Percentiles rank a stretch among this genome's conserved stretches.
Conservation (phyloP, 2,888 invertebrate species). For the Bruchidius siliquastri region DNA sequence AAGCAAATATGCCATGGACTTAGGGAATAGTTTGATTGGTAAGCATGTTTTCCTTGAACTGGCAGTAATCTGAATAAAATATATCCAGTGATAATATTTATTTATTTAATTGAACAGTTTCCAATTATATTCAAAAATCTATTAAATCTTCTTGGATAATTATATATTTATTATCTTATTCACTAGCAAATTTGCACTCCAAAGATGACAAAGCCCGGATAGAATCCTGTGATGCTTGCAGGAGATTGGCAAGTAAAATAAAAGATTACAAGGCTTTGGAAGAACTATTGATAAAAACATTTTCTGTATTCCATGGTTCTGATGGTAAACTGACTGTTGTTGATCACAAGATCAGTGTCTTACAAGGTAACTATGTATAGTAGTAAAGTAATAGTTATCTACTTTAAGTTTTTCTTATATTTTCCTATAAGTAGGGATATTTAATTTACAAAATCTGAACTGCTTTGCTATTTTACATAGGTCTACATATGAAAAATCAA, state of each 20-base stretch:
- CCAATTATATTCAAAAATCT: too few species aligned
- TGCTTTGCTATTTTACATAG: too few species aligned
- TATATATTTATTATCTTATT: background rate
- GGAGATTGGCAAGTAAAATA: conserved; percentile 67
- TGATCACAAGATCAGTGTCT: conserved; percentile 81
- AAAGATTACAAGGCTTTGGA: conserved; percentile 62
- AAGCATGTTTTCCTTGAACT: too few species aligned
- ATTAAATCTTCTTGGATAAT: background rate
- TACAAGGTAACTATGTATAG: conserved; percentile 58
- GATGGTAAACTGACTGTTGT: conserved; percentile 87
- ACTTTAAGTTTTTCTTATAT: too few species aligned
- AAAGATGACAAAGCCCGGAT: conserved; percentile 74
- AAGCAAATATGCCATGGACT: conserved; percentile 69
- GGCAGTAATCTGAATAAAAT: too few species aligned
- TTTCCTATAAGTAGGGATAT: too few species aligned
- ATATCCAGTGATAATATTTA: background rate
- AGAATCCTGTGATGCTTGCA: conserved; percentile 70
- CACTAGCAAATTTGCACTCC: conserved; percentile 73
- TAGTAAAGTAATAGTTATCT: background rate
- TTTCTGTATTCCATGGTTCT: conserved; percentile 80
- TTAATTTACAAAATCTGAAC: too few species aligned
- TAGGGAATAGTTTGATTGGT: conserved; percentile 80
- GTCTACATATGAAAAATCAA: too few species aligned
- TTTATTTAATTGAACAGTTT: too few species aligned
- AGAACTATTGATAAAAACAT: conserved; percentile 63